These are phyloP conservation scores for Hypsibius dujardini DNA, from an alignment of 1,140 invertebrate genomes.

Conservation along the genomic window DNA sequence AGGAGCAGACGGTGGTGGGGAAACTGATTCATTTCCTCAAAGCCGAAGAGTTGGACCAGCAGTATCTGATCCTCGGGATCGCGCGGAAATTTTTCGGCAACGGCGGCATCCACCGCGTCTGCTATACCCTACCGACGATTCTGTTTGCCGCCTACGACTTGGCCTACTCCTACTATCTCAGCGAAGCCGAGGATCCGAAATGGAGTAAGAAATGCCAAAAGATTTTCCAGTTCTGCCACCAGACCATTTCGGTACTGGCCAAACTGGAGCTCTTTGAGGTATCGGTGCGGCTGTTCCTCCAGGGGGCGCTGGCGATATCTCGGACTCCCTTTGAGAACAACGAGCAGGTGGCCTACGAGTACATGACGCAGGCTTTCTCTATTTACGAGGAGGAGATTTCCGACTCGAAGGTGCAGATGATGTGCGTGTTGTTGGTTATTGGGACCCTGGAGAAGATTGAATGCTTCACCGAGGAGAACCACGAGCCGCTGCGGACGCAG, in stretches of 20 bases:
- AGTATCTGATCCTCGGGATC: constrained; percentile 43
- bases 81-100: constrained; percentile 70
- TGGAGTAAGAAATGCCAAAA: constrained; percentile 97
- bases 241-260: constrained; percentile 74
- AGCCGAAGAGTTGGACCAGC: constrained; percentile 66
- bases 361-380: constrained; percentile 88
- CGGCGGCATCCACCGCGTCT: constrained; percentile 68
- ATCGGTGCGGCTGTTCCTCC: constrained; percentile 74
- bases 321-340: constrained; percentile 80
- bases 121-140: constrained; percentile 82
- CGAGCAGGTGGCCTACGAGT: constrained; percentile 93
- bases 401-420: constrained; percentile 86
- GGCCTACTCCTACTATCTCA: constrained; percentile 59
- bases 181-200: constrained; percentile 69
- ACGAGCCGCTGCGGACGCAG: constrained; percentile 82
- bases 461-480: constrained; percentile 86
- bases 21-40: constrained; percentile 73
- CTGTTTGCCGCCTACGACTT: constrained; percentile 82
- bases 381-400: constrained; percentile 97
- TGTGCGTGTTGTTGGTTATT: constrained; percentile 84
- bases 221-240: constrained; percentile 92
- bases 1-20: constrained; percentile 81
- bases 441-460: constrained; percentile 84
- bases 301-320: constrained; percentile 79
- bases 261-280: constrained; percentile 84